Conservation (phyloP, 2,888 invertebrate genomes). For the Temnothorax ravouxi region DNA sequence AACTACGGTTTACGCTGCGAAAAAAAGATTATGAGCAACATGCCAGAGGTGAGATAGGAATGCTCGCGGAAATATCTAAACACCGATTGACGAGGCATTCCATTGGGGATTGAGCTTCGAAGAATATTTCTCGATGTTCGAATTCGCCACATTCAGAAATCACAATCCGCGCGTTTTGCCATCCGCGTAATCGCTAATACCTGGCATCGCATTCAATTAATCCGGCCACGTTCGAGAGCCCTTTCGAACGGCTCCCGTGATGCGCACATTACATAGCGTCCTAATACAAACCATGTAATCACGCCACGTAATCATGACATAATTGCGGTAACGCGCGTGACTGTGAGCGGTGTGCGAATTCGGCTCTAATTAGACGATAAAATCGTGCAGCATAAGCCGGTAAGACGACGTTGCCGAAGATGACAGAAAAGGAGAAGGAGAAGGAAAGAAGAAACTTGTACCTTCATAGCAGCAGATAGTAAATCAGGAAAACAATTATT, state of each 20-base stretch:
- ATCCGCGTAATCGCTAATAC: background rate
- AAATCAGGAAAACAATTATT: too few relatives aligned
- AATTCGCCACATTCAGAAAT: background rate
- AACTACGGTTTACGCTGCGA: background rate
- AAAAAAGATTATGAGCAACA: background rate
- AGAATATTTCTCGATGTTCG: background rate
- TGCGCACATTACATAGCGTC: conserved; percentile 38
- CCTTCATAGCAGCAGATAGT: background rate
- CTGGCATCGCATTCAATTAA: conserved; percentile 23
- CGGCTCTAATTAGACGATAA: conserved; percentile 52
- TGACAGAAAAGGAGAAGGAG: background rate
- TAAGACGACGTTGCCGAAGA: background rate
- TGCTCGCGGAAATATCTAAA: background rate
- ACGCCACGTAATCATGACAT: conserved; percentile 48
- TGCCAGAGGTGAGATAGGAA: background rate
- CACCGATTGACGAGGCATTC: background rate
- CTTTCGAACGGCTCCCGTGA: conserved; percentile 36
- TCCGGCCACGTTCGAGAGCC: conserved; percentile 31
- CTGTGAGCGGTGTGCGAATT: conserved; percentile 37
- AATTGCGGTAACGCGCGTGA: conserved; percentile 42
- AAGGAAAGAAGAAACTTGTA: background rate
- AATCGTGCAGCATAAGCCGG: conserved; percentile 9
- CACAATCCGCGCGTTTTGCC: background rate
- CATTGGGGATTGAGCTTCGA: background rate
- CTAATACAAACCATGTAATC: conserved; percentile 42